A percentile compares a stretch with the other conserved stretches of the same genome.
Conservation (phyloP, 2,113 vertebrate species). For the Rhagologus leucostigma region DNA sequence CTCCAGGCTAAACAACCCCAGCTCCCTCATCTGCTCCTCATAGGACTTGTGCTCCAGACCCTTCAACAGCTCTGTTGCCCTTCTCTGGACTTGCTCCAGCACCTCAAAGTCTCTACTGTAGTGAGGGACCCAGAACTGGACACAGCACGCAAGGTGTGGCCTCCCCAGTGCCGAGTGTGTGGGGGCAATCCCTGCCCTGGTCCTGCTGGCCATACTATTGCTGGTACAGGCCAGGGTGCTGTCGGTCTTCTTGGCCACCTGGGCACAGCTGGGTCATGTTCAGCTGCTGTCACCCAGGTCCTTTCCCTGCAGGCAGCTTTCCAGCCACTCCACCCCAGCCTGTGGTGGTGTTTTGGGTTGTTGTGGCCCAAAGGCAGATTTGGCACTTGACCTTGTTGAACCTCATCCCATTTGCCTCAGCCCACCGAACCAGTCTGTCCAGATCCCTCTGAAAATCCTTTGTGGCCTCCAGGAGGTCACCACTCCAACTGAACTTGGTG, state of each 20-base stretch:
- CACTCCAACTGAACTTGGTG: accelerated
- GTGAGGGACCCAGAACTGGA: accelerated
- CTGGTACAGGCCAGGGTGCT: neutral
- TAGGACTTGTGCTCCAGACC: accelerated
- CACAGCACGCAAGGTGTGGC: accelerated
- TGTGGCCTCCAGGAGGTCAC: neutral
- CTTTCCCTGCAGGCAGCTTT: neutral
- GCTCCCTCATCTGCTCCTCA: neutral
- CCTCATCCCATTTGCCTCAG: neutral
- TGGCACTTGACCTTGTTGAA: too few species aligned
- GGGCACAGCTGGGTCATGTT: neutral
- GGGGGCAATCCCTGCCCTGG: neutral
- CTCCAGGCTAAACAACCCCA: neutral
- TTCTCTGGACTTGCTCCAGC: accelerated
- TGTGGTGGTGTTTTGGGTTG: neutral
- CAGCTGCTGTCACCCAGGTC: neutral
- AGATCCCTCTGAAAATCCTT: neutral
- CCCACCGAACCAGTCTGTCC: neutral
- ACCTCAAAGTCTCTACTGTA: neutral
- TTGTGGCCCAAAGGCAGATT: neutral
- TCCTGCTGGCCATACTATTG: neutral
- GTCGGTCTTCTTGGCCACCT: neutral
- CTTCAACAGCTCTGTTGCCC: accelerated
- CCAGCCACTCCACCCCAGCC: neutral
- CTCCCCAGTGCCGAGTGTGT: accelerated